Evolutionary conservation across 2,113 vertebrate genomes (phyloP).

Genomic region (Eurystomus gularis): DNA sequence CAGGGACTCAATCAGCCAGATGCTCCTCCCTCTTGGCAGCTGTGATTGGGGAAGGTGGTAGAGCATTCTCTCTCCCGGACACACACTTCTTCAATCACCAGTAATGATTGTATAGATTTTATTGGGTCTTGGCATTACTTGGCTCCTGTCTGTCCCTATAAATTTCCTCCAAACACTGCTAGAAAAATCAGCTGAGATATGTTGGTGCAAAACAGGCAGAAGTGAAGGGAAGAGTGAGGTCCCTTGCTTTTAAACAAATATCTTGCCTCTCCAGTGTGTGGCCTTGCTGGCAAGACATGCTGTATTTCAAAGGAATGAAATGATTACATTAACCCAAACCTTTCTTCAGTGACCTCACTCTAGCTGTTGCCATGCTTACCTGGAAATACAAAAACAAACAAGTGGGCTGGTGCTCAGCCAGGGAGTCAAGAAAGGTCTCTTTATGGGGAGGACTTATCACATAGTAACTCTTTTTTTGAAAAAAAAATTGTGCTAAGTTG

Average conservation of each 20-base stretch:
- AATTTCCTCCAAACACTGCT: not conserved
- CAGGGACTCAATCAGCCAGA: not conserved
- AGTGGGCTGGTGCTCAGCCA: not conserved
- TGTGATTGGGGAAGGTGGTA: not conserved
- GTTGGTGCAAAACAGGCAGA: not conserved
- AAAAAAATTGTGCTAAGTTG: not conserved
- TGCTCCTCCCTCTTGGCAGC: not conserved
- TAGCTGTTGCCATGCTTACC: conserved; percentile 16
- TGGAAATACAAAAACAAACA: not conserved
- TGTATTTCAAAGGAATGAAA: conserved; percentile 11
- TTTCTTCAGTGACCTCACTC: not conserved
- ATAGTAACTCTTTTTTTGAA: not conserved
- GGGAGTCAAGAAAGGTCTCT: not conserved
- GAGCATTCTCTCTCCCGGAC: not conserved
- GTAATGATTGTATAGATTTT: not conserved
- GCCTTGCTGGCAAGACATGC: not conserved
- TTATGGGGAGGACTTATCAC: not conserved
- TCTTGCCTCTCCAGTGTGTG: not conserved
- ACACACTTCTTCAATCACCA: not conserved
- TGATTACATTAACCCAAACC: not conserved
- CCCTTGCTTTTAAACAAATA: not conserved
- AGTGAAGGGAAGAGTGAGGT: not conserved
- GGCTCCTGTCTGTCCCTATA: not conserved
- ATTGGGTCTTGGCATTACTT: not conserved
- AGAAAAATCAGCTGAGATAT: not conserved